These are phyloP conservation scores for Myanophis thanlyinensis DNA, from an alignment of 2,113 vertebrate species.

Conservation along the genomic window DNA sequence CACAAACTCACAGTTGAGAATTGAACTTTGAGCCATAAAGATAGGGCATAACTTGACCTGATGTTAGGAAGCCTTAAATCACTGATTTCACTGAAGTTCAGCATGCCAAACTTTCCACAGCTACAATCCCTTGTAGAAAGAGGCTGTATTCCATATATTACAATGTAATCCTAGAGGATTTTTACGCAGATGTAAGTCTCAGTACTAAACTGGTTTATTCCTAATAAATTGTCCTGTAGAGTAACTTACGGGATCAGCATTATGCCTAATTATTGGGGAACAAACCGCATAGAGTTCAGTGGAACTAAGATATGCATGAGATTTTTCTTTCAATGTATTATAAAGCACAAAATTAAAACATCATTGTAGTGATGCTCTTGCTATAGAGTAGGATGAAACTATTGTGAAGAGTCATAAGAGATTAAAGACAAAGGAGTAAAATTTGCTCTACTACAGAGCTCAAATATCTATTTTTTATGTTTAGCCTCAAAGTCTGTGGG, in stretches of 20 bases:
- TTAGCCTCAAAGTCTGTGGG: background rate
- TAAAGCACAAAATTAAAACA: slow-evolving; percentile 53
- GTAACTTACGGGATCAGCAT: background rate
- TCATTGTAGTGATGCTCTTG: background rate
- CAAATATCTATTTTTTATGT: background rate
- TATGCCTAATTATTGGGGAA: background rate
- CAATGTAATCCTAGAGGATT: background rate
- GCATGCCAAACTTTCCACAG: background rate
- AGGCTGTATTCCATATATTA: slow-evolving; percentile 27
- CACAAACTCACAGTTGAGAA: slow-evolving; percentile 15
- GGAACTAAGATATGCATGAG: background rate
- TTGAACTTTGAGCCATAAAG: background rate
- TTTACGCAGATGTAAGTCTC: background rate
- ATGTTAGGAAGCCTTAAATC: background rate
- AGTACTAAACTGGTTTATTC: background rate
- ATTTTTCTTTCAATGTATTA: slow-evolving; percentile 15
- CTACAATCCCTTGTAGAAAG: background rate
- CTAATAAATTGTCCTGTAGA: background rate
- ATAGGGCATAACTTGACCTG: background rate
- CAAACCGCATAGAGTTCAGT: background rate
- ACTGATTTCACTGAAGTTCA: background rate
- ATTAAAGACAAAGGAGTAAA: background rate
- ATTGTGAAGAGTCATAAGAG: background rate
- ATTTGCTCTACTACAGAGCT: background rate
- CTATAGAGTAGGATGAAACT: background rate